These are phyloP conservation scores for Lethrus apterus DNA, from an alignment of 1,140 invertebrate species.

Conservation along the genomic window DNA sequence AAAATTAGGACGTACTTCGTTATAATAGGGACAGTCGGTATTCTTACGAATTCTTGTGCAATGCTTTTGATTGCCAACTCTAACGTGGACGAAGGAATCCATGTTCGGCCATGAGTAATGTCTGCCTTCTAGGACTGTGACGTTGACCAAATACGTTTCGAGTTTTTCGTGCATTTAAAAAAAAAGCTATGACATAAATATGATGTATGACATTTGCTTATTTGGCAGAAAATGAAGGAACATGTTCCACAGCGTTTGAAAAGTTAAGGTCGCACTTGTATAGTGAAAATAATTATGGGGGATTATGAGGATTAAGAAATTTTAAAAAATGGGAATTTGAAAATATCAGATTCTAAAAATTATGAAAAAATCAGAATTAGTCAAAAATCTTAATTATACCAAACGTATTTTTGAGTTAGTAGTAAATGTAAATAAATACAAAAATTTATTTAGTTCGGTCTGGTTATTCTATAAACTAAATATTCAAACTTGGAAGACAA, in stretches of 20 bases:
- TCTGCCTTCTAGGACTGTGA: slow-evolving; percentile 48
- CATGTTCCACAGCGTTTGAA: neutral
- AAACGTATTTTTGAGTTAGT: too few species aligned
- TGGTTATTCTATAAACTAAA: too few species aligned
- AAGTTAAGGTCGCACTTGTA: neutral
- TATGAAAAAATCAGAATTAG: too few species aligned
- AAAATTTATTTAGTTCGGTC: too few species aligned
- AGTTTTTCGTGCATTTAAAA: slow-evolving; percentile 16
- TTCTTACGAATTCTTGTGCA: slow-evolving; percentile 45
- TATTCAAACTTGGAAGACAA: too few species aligned
- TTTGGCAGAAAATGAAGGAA: neutral
- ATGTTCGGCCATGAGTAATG: slow-evolving; percentile 44
- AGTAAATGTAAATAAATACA: too few species aligned
- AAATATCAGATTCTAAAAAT: too few species aligned
- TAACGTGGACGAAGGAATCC: slow-evolving; percentile 50
- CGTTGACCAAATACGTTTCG: slow-evolving; percentile 38
- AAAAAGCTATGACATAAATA: neutral
- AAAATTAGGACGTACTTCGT: slow-evolving; percentile 45
- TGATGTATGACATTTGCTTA: neutral
- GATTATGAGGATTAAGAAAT: neutral
- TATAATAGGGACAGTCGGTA: slow-evolving; percentile 52
- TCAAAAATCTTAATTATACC: too few species aligned
- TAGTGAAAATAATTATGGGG: neutral
- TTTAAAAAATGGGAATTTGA: slow-evolving; percentile 1
- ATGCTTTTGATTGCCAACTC: slow-evolving; percentile 48